These are phyloP conservation scores for Mungos mungo DNA, from an alignment of 2,113 vertebrate species.

Conservation along the genomic window DNA sequence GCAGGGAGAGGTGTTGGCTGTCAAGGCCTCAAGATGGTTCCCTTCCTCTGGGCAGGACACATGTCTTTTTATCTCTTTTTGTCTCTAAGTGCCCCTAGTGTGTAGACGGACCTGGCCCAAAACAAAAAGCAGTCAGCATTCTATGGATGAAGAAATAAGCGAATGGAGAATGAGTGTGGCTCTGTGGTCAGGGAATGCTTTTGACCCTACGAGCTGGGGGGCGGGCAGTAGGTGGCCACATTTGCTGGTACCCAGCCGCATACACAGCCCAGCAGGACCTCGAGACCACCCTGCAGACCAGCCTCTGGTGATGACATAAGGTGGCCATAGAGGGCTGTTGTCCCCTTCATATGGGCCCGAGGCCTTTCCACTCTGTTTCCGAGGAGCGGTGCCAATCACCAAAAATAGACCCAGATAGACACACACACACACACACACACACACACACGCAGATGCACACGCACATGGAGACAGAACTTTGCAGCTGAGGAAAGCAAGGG, in stretches of 20 bases:
- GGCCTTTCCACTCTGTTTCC: neutral
- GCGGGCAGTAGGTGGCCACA: accelerated
- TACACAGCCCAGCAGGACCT: neutral
- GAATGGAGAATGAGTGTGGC: neutral
- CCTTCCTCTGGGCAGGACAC: neutral
- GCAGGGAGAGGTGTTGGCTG: neutral
- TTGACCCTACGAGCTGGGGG: accelerated
- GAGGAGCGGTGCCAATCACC: neutral
- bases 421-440: neutral
- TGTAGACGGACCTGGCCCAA: neutral
- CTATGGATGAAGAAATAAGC: neutral
- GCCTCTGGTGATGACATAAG: neutral
- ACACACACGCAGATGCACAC: neutral
- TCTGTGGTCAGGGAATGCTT: neutral
- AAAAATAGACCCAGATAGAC: neutral
- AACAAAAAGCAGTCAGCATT: neutral
- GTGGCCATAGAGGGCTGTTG: neutral
- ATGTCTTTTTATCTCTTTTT: neutral
- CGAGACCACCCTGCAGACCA: neutral
- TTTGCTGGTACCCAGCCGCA: neutral
- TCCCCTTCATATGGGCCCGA: no score
- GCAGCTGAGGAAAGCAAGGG: neutral
- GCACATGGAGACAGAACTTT: neutral
- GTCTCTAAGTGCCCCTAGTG: no score
- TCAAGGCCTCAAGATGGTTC: neutral